Evolutionary conservation across 2,113 vertebrate species (phyloP), one percentile per base, ranked within the genome.

Genomic region (Myxocyprinus asiaticus): DNA sequence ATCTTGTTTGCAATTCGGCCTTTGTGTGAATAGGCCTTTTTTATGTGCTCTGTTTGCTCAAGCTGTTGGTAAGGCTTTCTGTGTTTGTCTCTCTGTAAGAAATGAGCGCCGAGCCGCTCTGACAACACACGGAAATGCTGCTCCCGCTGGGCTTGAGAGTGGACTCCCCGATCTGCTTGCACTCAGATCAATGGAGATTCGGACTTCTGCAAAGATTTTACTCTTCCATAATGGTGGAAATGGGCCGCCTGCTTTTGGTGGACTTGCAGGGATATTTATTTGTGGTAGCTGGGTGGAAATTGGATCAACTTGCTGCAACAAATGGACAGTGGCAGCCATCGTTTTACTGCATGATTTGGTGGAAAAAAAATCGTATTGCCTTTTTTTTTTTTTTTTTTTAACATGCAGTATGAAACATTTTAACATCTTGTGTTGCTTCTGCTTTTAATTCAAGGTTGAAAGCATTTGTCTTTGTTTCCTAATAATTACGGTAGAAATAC

Each of bases 151-250:
- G 84, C 22, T 9, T n/a, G 45, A 15, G 70, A 81, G 77, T 69
- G 55, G 76, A 76, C 70, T 33, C 56, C 67, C 78, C 76, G 66
- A 50, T 82, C 78, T 79, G 71, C 77, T 72, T 76, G 62, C 81
- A 74, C 68, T 83, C 83, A 83, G 77, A 86, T 85, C 83, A 83
- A 79, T 83, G 81, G 77, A 51, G 66, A 77, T 80, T 82, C 56
- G 44, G 73, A 68, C 76, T 80, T 85, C 68, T 76, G 72, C 62
- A 82, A 82, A 85, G 81, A 80, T 77, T 68, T 68, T 64, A 73
- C 66, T 45, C 42, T 7, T 15, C 22, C 4, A 43, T 64, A 81
- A 78, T 17, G 51, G 68, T 47, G 55, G 62, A 14, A 61, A 82
- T 48, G 64, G 63, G 53, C 62, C 2, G 43, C 69, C 62, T 59